Percentiles rank a stretch among this genome's conserved stretches.
phyloP scores from a whole-genome alignment of 2,888 invertebrate genomes.

The Erebia epiphron region DNA sequence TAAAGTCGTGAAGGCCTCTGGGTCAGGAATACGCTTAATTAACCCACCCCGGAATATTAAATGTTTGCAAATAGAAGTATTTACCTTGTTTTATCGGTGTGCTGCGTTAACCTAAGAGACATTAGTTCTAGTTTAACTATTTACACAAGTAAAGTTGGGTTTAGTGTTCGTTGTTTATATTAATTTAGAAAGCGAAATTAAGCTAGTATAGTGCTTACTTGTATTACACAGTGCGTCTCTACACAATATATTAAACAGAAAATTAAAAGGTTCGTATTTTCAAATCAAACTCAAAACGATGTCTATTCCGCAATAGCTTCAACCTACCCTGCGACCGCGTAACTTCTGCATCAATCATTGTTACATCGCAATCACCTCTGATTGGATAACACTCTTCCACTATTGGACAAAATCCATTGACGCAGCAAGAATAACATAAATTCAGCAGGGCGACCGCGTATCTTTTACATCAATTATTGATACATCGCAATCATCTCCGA shows the following conservation, averaged over 20 bases:
- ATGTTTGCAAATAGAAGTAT: constrained; percentile 74
- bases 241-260: background rate
- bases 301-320: background rate
- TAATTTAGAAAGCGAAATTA: constrained; percentile 4
- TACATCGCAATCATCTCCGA: too few relatives aligned
- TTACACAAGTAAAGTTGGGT: constrained; percentile 25
- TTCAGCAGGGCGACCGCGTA: too few relatives aligned
- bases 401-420: too few relatives aligned
- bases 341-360: too few relatives aligned
- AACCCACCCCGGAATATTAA: constrained; percentile 72
- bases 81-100: constrained; percentile 47
- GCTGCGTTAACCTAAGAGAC: constrained; percentile 25
- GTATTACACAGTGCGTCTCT: background rate
- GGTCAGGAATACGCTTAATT: constrained; percentile 64
- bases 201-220: background rate
- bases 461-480: too few relatives aligned
- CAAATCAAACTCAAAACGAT: background rate
- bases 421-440: too few relatives aligned
- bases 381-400: too few relatives aligned
- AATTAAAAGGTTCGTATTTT: background rate
- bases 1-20: background rate
- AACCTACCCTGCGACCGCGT: too few relatives aligned
- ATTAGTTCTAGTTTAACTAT: constrained; percentile 35
- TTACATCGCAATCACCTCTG: too few relatives aligned
- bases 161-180: constrained; percentile 11